Percentiles rank a stretch among this genome's conserved stretches.
phyloP scores from a whole-genome alignment of 2,888 invertebrate genomes.

The Protonemura montana region DNA sequence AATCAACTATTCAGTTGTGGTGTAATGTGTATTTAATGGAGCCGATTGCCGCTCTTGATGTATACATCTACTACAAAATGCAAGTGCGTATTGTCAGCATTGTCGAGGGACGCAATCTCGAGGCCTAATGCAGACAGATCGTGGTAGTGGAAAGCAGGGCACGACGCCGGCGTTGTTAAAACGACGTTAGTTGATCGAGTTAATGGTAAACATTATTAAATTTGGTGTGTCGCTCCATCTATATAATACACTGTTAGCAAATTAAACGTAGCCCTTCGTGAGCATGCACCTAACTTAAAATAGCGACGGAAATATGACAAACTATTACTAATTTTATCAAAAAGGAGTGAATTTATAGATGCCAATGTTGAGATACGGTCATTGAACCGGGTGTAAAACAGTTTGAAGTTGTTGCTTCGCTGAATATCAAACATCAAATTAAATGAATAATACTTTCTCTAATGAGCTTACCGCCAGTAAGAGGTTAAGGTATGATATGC shows the following conservation, averaged over 20 bases:
- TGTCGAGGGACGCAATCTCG: not conserved
- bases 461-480: too few relatives aligned
- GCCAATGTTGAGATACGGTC: too few relatives aligned
- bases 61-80: not conserved
- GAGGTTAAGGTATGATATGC: too few relatives aligned
- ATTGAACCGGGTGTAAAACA: too few relatives aligned
- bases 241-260: not conserved
- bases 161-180: not conserved
- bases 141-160: not conserved
- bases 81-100: not conserved
- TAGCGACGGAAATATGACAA: too few relatives aligned
- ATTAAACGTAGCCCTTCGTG: not conserved
- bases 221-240: not conserved
- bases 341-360: too few relatives aligned
- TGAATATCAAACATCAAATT: too few relatives aligned
- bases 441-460: too few relatives aligned
- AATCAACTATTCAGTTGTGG: not conserved
- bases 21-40: not conserved
- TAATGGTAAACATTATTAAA: not conserved
- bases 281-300: not conserved
- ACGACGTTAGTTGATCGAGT: not conserved
- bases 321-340: too few relatives aligned
- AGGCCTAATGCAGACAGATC: not conserved
- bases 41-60: not conserved
- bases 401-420: too few relatives aligned